Conservation (phyloP, 2,888 invertebrate genomes). For the Watsonalla binaria region DNA sequence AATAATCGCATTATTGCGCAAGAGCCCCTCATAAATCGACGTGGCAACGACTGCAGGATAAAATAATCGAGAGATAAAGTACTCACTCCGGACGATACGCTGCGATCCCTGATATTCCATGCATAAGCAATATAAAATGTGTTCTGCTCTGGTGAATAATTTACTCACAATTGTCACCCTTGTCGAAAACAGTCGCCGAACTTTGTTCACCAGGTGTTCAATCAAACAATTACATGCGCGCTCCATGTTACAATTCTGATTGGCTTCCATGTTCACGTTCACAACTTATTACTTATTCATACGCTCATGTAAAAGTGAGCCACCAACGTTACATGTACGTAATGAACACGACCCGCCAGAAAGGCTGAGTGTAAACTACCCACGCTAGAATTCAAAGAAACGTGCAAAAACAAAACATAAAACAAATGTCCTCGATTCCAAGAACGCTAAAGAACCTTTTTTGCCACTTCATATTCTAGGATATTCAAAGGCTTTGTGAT, state of each 20-base stretch:
- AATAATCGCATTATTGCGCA: conserved; percentile 27
- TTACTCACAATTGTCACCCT: conserved; percentile 58
- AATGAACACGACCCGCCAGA: neutral
- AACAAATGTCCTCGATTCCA: neutral
- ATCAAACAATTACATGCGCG: conserved; percentile 45
- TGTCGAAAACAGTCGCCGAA: conserved; percentile 28
- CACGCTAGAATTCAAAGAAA: neutral
- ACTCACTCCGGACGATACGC: conserved; percentile 34
- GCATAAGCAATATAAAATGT: conserved; percentile 63
- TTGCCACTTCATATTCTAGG: neutral
- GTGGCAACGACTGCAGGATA: conserved; percentile 30
- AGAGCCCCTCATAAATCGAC: conserved; percentile 42
- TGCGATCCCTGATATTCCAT: conserved; percentile 53
- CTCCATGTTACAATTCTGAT: conserved; percentile 26
- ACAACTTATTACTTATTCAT: conserved; percentile 16
- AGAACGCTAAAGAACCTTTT: neutral
- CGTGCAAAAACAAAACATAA: neutral
- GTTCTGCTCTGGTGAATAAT: conserved; percentile 62
- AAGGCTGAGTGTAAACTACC: neutral
- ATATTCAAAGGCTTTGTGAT: neutral
- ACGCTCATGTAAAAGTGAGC: conserved; percentile 11
- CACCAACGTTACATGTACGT: conserved; percentile 6
- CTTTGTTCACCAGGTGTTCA: conserved; percentile 49
- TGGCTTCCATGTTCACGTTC: conserved; percentile 12
- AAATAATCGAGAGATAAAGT: conserved; percentile 53